Evolutionary conservation across 2,888 invertebrate genomes (phyloP).

Genomic region (Drosophila merina): DNA sequence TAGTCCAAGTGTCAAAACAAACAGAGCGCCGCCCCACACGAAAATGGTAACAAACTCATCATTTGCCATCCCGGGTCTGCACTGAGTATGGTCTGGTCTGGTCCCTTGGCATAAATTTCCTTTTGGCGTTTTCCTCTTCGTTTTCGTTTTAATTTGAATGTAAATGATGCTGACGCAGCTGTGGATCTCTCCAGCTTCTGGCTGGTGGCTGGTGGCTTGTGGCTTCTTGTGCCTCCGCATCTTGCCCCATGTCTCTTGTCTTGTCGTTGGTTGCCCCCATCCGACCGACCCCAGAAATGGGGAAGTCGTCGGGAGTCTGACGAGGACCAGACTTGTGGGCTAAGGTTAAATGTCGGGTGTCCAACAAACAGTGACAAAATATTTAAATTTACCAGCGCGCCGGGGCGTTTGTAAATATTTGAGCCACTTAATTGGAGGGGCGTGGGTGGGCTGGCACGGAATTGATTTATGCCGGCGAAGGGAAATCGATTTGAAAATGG

Average conservation of each 20-base stretch:
- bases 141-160: slow-evolving; percentile 80
- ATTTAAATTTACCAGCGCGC: slow-evolving; percentile 66
- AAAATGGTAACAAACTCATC: slow-evolving; percentile 57
- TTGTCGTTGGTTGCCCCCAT: neutral
- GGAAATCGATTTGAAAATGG: slow-evolving; percentile 45
- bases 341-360: slow-evolving; percentile 76
- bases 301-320: slow-evolving; percentile 20
- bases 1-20: slow-evolving; percentile 72
- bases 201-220: neutral
- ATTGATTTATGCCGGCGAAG: slow-evolving; percentile 42
- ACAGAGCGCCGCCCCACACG: slow-evolving; percentile 40
- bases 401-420: slow-evolving; percentile 73
- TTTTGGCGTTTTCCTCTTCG: slow-evolving; percentile 57
- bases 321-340: slow-evolving; percentile 24
- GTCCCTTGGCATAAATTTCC: slow-evolving; percentile 72
- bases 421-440: slow-evolving; percentile 74
- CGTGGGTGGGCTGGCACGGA: slow-evolving; percentile 32
- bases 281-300: slow-evolving; percentile 4
- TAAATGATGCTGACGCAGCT: slow-evolving; percentile 72
- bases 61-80: slow-evolving; percentile 20
- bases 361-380: slow-evolving; percentile 77
- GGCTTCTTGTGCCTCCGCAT: slow-evolving; percentile 4
- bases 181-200: slow-evolving; percentile 18
- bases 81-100: neutral
- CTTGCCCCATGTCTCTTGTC: neutral